phyloP scores from a whole-genome alignment of 2,113 vertebrate genomes.

The Butastur rufipennis region DNA sequence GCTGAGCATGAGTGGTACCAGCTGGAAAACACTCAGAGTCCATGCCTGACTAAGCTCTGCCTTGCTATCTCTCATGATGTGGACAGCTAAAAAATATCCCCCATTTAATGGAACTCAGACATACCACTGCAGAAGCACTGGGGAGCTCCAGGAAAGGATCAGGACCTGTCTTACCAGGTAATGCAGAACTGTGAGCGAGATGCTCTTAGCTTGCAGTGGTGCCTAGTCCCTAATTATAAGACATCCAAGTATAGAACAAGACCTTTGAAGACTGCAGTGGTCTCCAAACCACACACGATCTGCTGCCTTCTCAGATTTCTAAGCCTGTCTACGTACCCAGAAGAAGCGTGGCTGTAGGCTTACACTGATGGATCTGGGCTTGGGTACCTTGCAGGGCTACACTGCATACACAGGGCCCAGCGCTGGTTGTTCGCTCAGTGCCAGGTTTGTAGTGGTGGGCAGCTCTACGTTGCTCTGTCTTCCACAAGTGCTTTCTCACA shows the following conservation, averaged over 20 bases:
- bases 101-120: fast-evolving
- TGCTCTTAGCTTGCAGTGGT: background rate
- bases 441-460: fast-evolving
- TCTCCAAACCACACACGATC: background rate
- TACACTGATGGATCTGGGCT: background rate
- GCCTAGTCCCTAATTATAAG: background rate
- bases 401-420: fast-evolving
- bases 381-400: background rate
- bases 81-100: background rate
- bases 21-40: background rate
- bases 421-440: fast-evolving
- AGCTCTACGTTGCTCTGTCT: background rate
- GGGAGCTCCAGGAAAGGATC: background rate
- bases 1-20: background rate
- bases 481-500: background rate
- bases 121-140: background rate
- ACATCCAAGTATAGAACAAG: background rate
- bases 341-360: fast-evolving
- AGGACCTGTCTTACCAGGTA: background rate
- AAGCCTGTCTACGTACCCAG: fast-evolving
- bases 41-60: background rate
- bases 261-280: background rate
- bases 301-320: background rate
- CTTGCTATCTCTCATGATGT: background rate
- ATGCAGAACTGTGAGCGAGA: background rate